A percentile compares a stretch with the other conserved stretches of the same genome.
These are phyloP conservation scores for Aspidiotus rigidus DNA, from an alignment of 2,888 invertebrate species.

Conservation along the genomic window DNA sequence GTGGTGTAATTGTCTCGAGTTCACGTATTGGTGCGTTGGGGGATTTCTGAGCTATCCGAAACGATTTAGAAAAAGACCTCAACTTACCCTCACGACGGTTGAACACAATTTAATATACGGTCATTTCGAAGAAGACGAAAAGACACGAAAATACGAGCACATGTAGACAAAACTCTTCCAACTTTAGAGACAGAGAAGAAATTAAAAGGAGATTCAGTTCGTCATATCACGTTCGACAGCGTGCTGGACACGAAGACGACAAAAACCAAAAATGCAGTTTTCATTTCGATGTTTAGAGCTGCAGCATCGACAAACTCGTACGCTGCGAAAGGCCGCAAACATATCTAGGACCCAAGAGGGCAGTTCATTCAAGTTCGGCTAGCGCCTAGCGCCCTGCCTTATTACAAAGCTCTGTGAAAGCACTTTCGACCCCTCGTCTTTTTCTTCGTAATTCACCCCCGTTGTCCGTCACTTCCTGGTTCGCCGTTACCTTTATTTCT, in stretches of 20 bases:
- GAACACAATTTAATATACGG: too few relatives aligned
- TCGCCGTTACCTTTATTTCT: slow-evolving; percentile 35
- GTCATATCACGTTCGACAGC: slow-evolving; percentile 20
- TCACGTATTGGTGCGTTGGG: too few relatives aligned
- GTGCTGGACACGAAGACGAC: neutral
- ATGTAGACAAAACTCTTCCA: too few relatives aligned
- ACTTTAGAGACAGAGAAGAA: neutral
- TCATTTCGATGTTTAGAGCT: neutral
- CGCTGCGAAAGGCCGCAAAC: slow-evolving; percentile 17
- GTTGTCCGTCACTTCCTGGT: slow-evolving; percentile 29
- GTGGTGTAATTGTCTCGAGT: too few relatives aligned
- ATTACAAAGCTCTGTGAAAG: slow-evolving; percentile 26
- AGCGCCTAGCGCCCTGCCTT: slow-evolving; percentile 28
- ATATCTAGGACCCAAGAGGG: slow-evolving; percentile 22
- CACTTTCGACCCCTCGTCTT: slow-evolving; percentile 16
- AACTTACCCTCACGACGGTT: too few relatives aligned
- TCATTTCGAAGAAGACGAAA: too few relatives aligned
- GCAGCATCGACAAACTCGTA: slow-evolving; percentile 10
- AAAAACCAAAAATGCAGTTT: neutral
- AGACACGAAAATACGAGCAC: too few relatives aligned
- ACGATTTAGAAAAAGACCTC: too few relatives aligned
- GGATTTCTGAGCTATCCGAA: too few relatives aligned
- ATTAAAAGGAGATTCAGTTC: slow-evolving; percentile 29
- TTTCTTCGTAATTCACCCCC: slow-evolving; percentile 26
- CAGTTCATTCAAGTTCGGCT: slow-evolving; percentile 27